Conservation (phyloP, 2,113 vertebrate species). For the Choloepus hoffmanni region DNA sequence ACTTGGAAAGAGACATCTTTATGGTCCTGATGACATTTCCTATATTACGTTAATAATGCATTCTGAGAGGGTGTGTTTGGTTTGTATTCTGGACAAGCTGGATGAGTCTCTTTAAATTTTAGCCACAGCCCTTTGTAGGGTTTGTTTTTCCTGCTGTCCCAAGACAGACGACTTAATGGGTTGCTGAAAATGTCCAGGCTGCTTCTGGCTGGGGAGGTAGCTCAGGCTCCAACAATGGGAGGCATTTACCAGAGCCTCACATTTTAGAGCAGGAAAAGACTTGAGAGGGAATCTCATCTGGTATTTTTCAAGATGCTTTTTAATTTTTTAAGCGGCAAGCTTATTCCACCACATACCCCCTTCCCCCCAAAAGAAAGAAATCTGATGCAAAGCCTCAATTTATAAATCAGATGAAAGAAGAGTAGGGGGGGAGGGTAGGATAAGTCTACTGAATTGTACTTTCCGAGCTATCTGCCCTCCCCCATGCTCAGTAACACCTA, state of each 20-base stretch:
- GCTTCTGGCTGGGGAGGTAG: slow-evolving; percentile 38
- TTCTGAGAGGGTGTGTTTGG: neutral
- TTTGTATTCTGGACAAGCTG: slow-evolving; percentile 48
- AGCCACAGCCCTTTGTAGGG: neutral
- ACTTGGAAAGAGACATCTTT: neutral
- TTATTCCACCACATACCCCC: no score
- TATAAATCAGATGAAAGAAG: slow-evolving; percentile 65
- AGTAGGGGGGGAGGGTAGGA: neutral
- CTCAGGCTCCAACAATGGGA: neutral
- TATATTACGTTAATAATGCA: neutral
- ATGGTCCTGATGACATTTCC: slow-evolving; percentile 5
- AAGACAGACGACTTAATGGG: slow-evolving; percentile 57
- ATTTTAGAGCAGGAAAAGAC: slow-evolving; percentile 40
- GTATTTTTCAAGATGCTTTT: slow-evolving; percentile 70
- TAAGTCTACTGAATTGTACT: neutral
- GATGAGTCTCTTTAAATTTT: slow-evolving; percentile 28
- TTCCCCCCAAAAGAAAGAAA: neutral
- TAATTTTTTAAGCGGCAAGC: slow-evolving; percentile 58
- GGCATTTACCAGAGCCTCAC: slow-evolving; percentile 5
- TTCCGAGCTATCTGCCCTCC: neutral
- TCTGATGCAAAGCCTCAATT: slow-evolving; percentile 51
- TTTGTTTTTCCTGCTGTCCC: slow-evolving; percentile 64
- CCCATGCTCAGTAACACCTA: neutral
- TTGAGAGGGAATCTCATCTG: slow-evolving; percentile 57
- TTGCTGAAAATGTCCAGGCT: slow-evolving; percentile 69